These are phyloP conservation scores for Athalia rosae DNA, from an alignment of 2,888 invertebrate genomes.

Conservation along the genomic window DNA sequence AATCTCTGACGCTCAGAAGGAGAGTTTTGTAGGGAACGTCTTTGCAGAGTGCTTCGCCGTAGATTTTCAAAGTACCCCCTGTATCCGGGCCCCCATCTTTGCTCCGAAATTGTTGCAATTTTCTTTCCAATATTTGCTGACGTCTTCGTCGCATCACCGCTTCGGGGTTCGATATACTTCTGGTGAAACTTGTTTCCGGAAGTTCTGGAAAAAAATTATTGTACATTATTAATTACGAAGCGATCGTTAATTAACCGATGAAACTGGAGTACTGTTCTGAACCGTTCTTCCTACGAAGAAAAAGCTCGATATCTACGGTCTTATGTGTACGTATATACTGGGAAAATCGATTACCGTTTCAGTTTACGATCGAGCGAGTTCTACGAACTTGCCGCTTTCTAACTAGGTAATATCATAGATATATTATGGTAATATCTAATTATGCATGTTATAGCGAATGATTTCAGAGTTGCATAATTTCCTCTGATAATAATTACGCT, in stretches of 20 bases:
- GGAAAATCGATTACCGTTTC: slow-evolving; percentile 29
- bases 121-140: slow-evolving; percentile 97
- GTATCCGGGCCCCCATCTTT: slow-evolving; percentile 97
- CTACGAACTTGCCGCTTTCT: slow-evolving; percentile 5
- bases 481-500: slow-evolving; percentile 21
- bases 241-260: not conserved
- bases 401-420: no score
- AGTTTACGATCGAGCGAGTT: slow-evolving; percentile 23
- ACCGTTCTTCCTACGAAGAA: not conserved
- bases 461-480: slow-evolving; percentile 26
- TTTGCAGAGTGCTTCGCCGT: slow-evolving; percentile 95
- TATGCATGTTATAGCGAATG: slow-evolving; percentile 26
- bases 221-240: not conserved
- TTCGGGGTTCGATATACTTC: slow-evolving; percentile 99
- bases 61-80: slow-evolving; percentile 93
- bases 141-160: slow-evolving; percentile 98
- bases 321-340: not conserved
- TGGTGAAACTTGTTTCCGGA: slow-evolving; percentile 98
- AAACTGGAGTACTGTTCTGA: not conserved
- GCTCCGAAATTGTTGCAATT: slow-evolving; percentile 95
- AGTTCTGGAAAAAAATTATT: slow-evolving; percentile 80
- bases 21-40: slow-evolving; percentile 99
- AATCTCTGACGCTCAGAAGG: slow-evolving; percentile 93
- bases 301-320: not conserved
- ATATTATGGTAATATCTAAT: slow-evolving; percentile 32